Evolutionary conservation across 2,888 invertebrate genomes (phyloP).

Genomic region (Chrysomela aeneicollis): DNA sequence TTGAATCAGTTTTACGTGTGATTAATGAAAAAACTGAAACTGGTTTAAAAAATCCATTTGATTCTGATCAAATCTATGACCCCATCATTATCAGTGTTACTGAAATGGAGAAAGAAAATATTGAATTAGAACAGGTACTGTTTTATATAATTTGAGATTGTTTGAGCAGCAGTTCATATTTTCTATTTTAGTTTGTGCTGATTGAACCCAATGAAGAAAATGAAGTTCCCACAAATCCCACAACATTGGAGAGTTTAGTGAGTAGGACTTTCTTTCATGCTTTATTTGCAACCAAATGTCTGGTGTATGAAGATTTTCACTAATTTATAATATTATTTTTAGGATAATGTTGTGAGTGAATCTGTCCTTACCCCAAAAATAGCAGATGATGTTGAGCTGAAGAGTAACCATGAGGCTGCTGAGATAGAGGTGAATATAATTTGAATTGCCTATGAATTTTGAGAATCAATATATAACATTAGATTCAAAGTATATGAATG

Average conservation of each 20-base stretch:
- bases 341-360: not conserved
- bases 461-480: too few species aligned
- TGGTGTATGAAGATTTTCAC: not conserved
- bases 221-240: not conserved
- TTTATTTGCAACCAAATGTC: too few species aligned
- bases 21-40: not conserved
- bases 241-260: constrained; percentile 6
- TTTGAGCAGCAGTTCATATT: not conserved
- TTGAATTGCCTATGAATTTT: too few species aligned
- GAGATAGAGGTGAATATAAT: too few species aligned
- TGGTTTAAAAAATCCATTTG: not conserved
- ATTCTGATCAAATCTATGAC: not conserved
- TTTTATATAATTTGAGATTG: not conserved
- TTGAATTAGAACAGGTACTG: not conserved
- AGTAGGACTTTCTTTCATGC: constrained; percentile 5
- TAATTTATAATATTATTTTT: not conserved
- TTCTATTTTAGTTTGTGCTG: not conserved
- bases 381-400: not conserved
- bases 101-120: not conserved
- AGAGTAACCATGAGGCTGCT: not conserved
- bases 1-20: not conserved
- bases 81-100: not conserved
- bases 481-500: too few species aligned
- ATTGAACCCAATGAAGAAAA: not conserved
- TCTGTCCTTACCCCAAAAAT: too few species aligned